Evolutionary conservation across 1,140 invertebrate genomes (phyloP).

Genomic region (Caerostris extrusa): DNA sequence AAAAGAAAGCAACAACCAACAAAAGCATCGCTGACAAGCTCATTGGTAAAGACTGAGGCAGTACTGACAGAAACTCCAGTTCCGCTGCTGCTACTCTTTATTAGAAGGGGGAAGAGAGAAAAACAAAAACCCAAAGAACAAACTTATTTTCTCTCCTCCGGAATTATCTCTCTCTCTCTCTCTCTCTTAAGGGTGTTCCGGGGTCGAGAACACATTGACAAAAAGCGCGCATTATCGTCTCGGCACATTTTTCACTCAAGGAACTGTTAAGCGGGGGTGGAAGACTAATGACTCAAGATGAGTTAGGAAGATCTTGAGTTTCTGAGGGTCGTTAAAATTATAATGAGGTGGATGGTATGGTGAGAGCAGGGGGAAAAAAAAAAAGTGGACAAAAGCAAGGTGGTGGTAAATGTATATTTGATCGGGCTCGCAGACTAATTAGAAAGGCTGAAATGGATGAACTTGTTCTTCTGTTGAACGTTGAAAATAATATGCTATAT

Average conservation of each 20-base stretch:
- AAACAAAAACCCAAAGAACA: conserved; percentile 25
- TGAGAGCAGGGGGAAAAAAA: not conserved
- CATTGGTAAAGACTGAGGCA: not conserved
- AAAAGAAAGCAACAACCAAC: not conserved
- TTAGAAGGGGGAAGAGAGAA: not conserved
- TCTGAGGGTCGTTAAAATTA: not conserved
- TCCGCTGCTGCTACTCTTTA: not conserved
- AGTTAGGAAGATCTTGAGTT: not conserved
- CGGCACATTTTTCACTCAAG: not conserved
- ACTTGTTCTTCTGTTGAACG: not conserved
- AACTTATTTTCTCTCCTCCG: conserved; percentile 18
- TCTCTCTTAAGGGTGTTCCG: not conserved
- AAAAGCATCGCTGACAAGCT: conserved; percentile 26
- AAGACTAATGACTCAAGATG: conserved; percentile 11
- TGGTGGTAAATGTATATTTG: conserved; percentile 16
- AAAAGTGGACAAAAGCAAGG: not conserved
- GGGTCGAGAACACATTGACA: conserved; percentile 22
- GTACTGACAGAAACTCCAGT: conserved; percentile 19
- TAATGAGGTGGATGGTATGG: not conserved
- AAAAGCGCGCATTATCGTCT: not conserved
- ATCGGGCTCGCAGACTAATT: conserved; percentile 4
- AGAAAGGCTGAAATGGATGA: not conserved
- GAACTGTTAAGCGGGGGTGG: not conserved
- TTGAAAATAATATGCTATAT: no score
- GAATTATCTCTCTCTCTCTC: not conserved